Evolutionary conservation across 1,140 invertebrate genomes (phyloP).

Genomic region (Drosophila repletoides): DNA sequence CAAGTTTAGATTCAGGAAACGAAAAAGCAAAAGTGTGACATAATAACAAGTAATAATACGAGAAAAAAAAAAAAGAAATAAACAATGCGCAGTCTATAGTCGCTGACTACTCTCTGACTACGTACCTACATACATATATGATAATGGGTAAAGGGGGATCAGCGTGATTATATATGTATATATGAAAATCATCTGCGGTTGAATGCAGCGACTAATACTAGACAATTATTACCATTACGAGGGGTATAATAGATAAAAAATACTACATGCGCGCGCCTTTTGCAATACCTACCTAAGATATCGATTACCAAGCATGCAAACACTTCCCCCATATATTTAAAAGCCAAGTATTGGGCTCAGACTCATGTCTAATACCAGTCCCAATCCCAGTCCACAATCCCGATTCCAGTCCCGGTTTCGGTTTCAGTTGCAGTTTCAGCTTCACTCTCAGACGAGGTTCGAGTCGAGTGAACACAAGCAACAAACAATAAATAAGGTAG

Average conservation of each 20-base stretch:
- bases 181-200: conserved; percentile 67
- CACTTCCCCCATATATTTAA: conserved; percentile 16
- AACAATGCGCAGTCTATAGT: conserved; percentile 3
- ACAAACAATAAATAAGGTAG: no score
- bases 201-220: conserved; percentile 68
- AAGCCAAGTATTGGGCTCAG: neutral
- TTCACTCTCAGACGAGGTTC: conserved; percentile 20
- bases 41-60: conserved; percentile 50
- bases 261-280: neutral
- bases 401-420: neutral
- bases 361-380: neutral
- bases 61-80: no score
- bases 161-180: conserved; percentile 29
- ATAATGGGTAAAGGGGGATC: neutral
- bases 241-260: conserved; percentile 47
- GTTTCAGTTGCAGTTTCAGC: conserved; percentile 6
- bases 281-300: conserved; percentile 3
- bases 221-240: conserved; percentile 61
- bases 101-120: conserved; percentile 7
- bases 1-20: conserved; percentile 47
- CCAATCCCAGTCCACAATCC: neutral
- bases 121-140: no score
- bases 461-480: conserved; percentile 26
- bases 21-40: conserved; percentile 70
- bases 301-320: conserved; percentile 38